Evolutionary conservation across 2,888 invertebrate genomes (phyloP), one percentile per base, ranked within the genome.

Genomic region (Tribolium freemani): DNA sequence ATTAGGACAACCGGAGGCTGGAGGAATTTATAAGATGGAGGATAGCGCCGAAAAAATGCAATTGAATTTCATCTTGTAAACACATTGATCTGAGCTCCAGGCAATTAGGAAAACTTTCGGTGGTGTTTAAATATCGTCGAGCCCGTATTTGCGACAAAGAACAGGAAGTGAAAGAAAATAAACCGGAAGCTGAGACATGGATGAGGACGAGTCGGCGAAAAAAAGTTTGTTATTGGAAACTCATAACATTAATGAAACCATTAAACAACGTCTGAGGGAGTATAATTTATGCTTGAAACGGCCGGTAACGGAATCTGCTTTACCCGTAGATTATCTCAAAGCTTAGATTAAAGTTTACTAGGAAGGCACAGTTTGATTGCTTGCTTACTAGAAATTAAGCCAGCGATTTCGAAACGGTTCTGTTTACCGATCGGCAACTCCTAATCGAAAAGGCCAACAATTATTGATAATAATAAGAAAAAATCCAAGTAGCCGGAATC

Each of bases 201-300:
- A 61, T 61, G 61, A 50, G 50, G 50, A 57, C 57, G 44, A 58
- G 44, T 45, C 46, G 61, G 60, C 50, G 13, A 45, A 53, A 64
- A 53, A 64, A 53, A 50, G 9, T 58, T 48, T 64, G 44, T 64
- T 67, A 67, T 67, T 67, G 67, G 67, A 57, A 67, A 48, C 48
- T 67, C 54, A 66, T 53, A 67, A 67, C 67, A 57, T 50, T 57
- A 67, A 67, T 57, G 67, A 67, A 67, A 67, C 57, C 67, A 67
- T 67, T 67, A 67, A 67, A 56, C 67, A 57, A 67, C 46, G 57
- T 67, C 57, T 67, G 13, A 53, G 67, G 46, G 48, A 48, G 48
- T 67, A 67, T 57, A 67, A 67, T 67, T 67, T 57, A 67, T 67
- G 67, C 67, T 10, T 46, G 56, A 44, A 67, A 67, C 67, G 57